A percentile compares a stretch with the other conserved stretches of the same genome.
Evolutionary conservation across 2,797 vertebrate species (phyloP).

Genomic region (Pteronotus mesoamericanus): DNA sequence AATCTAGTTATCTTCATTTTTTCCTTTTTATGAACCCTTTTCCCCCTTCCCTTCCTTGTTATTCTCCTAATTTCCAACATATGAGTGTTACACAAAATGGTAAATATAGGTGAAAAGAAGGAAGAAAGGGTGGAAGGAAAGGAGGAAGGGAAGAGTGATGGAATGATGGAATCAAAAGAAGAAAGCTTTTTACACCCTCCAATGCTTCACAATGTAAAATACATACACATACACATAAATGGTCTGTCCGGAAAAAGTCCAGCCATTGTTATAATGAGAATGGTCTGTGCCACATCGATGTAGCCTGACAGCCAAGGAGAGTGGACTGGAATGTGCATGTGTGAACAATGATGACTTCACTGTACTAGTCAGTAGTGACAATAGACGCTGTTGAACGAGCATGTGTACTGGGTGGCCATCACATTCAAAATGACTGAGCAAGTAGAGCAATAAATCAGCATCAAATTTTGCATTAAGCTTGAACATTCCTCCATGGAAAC

Average conservation of each 20-base stretch:
- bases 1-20: background rate
- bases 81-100: background rate
- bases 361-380: background rate
- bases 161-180: background rate
- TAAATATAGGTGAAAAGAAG: background rate
- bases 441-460: background rate
- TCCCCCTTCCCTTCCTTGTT: background rate
- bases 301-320: background rate
- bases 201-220: background rate
- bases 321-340: background rate
- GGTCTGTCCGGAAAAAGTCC: background rate
- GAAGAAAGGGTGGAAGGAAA: rapidly evolving
- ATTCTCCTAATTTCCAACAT: background rate
- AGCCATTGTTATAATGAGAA: background rate
- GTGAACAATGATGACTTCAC: background rate
- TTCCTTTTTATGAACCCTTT: background rate
- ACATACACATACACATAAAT: too few relatives aligned
- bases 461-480: background rate
- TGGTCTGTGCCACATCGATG: too few relatives aligned
- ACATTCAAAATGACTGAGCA: background rate
- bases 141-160: too few relatives aligned
- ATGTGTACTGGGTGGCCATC: background rate
- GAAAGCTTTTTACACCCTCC: background rate
- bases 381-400: background rate
- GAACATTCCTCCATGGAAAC: background rate